These are phyloP conservation scores for Platyscapa corneri DNA, from an alignment of 1,140 invertebrate species.

Conservation along the genomic window DNA sequence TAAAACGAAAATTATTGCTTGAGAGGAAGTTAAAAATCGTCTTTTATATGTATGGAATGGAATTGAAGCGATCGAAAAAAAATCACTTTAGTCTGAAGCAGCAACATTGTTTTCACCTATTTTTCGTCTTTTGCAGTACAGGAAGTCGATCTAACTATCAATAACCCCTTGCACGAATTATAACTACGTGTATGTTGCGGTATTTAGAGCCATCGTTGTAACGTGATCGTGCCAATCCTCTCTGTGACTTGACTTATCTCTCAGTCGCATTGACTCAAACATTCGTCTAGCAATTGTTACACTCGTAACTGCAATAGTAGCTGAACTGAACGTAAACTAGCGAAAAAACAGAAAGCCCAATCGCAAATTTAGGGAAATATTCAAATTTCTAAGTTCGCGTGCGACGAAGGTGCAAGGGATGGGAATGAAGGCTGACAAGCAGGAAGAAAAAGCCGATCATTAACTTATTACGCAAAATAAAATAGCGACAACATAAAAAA, in stretches of 20 bases:
- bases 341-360: background rate
- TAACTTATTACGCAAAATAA: slow-evolving; percentile 9
- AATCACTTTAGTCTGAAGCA: background rate
- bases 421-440: background rate
- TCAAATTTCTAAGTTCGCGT: background rate
- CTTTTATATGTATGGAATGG: background rate
- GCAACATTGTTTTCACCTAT: background rate
- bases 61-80: background rate
- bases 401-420: background rate
- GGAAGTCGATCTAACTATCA: background rate
- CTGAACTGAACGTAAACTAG: background rate
- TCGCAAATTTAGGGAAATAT: background rate
- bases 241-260: background rate
- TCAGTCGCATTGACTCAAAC: no score
- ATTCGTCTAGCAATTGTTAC: no score
- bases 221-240: background rate
- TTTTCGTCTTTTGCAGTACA: background rate
- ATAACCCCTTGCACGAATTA: background rate
- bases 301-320: background rate
- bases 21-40: no score
- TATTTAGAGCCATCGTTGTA: background rate
- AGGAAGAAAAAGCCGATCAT: background rate
- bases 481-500: background rate
- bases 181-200: background rate
- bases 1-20: background rate